Conservation (phyloP, 2,113 vertebrate genomes). For the Amblyopsis rosae region DNA sequence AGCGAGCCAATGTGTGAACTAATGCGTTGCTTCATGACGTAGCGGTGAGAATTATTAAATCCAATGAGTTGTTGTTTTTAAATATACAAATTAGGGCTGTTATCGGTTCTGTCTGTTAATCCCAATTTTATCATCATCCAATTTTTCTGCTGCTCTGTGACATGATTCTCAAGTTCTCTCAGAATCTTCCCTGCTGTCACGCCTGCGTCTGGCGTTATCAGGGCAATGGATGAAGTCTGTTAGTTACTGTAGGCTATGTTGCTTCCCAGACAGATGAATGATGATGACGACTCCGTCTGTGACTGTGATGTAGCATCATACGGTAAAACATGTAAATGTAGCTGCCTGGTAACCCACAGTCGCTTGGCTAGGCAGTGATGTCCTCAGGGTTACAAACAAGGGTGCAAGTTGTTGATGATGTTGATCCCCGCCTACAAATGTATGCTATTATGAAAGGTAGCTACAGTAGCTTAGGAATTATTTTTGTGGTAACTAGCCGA, state of each 20-base stretch:
- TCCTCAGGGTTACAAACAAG: no score
- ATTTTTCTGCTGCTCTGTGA: constrained; percentile 3
- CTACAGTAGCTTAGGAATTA: no score
- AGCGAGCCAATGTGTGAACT: constrained; percentile 19
- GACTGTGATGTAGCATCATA: constrained; percentile 51
- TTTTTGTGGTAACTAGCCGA: constrained; percentile 4
- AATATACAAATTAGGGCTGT: background rate
- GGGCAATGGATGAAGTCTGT: constrained; percentile 31
- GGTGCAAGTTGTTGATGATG: no score
- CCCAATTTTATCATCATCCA: background rate
- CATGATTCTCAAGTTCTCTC: background rate
- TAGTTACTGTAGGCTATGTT: constrained; percentile 24
- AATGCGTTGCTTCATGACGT: constrained; percentile 14
- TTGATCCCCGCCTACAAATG: no score
- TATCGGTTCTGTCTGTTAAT: background rate
- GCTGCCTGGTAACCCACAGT: no score
- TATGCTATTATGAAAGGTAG: no score
- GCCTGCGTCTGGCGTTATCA: constrained; percentile 24
- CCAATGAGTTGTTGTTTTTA: background rate
- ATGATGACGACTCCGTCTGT: constrained; percentile 40
- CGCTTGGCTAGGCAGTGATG: no score
- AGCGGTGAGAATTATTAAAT: constrained; percentile 8
- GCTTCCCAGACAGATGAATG: constrained; percentile 52
- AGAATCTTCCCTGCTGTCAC: background rate
- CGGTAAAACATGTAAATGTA: no score